A percentile compares a stretch with the other conserved stretches of the same genome.
Evolutionary conservation across 2,797 vertebrate genomes (phyloP).

Genomic region (Ctenochaetus hawaiiensis): DNA sequence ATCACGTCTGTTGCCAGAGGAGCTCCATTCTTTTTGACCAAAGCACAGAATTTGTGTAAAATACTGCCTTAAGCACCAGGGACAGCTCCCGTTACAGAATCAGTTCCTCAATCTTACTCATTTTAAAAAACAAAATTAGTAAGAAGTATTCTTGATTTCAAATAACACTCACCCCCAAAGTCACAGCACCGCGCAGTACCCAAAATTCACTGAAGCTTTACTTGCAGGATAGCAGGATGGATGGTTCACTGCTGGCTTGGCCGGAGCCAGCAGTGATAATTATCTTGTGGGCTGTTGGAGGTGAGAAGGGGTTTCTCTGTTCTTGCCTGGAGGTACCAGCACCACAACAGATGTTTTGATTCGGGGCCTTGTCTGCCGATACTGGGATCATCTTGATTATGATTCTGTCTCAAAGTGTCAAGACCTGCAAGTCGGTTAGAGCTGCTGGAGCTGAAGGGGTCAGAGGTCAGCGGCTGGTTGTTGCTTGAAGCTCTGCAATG

Average conservation of each 20-base stretch:
- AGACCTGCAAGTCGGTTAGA: conserved; percentile 22
- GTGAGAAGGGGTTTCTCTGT: conserved; percentile 28
- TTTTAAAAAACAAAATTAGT: conserved; percentile 6
- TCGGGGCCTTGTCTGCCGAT: conserved; percentile 26
- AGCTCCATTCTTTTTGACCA: neutral
- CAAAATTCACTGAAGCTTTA: conserved; percentile 47
- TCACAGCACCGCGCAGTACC: conserved; percentile 43
- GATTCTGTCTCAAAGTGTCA: conserved; percentile 39
- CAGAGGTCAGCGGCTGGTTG: conserved; percentile 8
- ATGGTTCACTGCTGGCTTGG: conserved; percentile 31
- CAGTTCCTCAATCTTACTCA: neutral
- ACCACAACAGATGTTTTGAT: conserved; percentile 65
- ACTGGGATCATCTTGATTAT: conserved; percentile 7
- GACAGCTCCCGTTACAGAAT: conserved; percentile 34
- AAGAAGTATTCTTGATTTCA: conserved; percentile 14
- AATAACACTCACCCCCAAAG: conserved; percentile 29
- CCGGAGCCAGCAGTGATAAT: conserved; percentile 61
- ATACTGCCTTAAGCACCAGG: conserved; percentile 34
- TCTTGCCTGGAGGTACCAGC: conserved; percentile 56
- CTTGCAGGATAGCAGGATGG: conserved; percentile 38
- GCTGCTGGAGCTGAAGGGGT: conserved; percentile 37
- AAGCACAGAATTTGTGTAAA: neutral
- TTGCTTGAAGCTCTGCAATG: conserved; percentile 40
- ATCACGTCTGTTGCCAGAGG: neutral
- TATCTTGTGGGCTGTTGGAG: conserved; percentile 59